phyloP scores from a whole-genome alignment of 1,140 invertebrate species.

The Atta texana region DNA sequence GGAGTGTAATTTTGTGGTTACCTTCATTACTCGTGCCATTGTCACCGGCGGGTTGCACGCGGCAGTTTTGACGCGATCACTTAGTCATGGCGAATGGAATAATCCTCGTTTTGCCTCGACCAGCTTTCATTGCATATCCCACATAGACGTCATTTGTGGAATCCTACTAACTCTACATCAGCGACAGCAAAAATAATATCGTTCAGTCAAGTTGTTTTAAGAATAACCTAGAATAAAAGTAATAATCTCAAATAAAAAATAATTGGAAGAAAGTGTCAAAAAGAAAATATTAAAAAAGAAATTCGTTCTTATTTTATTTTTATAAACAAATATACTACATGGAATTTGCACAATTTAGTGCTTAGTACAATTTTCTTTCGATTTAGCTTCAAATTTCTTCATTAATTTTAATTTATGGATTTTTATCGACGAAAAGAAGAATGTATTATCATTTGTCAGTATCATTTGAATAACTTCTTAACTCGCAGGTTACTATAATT shows the following conservation, averaged over 20 bases:
- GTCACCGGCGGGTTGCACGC: constrained; percentile 58
- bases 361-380: not conserved
- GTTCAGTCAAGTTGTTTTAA: not conserved
- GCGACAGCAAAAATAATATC: constrained; percentile 6
- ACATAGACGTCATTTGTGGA: not conserved
- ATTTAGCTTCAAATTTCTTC: not conserved
- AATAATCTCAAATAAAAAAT: not conserved
- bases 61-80: constrained; percentile 69
- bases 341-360: not conserved
- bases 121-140: constrained; percentile 18
- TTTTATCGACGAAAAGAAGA: not conserved
- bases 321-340: not conserved
- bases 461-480: not conserved
- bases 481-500: not conserved
- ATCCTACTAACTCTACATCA: not conserved
- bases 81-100: constrained; percentile 64
- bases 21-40: constrained; percentile 71
- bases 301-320: not conserved
- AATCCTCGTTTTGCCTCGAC: constrained; percentile 11
- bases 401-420: not conserved
- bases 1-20: constrained; percentile 71
- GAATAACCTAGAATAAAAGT: not conserved
- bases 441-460: not conserved
- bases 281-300: not conserved
- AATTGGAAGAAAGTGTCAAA: not conserved